Conservation (phyloP, 2,888 invertebrate species). For the Leucoptera coffeella region DNA sequence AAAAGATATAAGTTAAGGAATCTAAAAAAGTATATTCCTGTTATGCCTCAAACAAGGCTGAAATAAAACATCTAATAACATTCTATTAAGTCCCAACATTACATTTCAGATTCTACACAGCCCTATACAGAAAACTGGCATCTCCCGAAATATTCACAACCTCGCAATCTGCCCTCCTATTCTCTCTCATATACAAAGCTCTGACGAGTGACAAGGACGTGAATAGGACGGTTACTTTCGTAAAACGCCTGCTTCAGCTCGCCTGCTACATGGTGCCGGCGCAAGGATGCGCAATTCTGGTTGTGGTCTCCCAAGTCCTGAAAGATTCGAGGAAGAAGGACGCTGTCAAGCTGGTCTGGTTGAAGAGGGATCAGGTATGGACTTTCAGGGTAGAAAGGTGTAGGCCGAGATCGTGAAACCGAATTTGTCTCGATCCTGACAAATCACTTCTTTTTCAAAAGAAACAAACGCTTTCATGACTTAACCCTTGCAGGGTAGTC, state of each 20-base stretch:
- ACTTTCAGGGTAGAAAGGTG: too few species aligned
- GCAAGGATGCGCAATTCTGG: conserved; percentile 68
- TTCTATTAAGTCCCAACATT: too few species aligned
- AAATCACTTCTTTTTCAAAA: too few species aligned
- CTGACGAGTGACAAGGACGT: conserved; percentile 71
- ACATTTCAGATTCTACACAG: conserved; percentile 69
- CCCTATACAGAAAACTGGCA: conserved; percentile 81
- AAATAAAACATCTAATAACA: too few species aligned
- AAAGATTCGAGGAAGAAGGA: conserved; percentile 23
- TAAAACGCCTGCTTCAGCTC: conserved; percentile 64
- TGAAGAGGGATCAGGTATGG: conserved; percentile 19
- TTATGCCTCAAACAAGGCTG: too few species aligned
- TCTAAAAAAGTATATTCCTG: too few species aligned
- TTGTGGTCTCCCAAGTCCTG: conserved; percentile 65
- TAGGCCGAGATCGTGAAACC: too few species aligned
- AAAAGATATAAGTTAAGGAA: too few species aligned
- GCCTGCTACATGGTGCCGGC: conserved; percentile 67
- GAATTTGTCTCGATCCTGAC: too few species aligned
- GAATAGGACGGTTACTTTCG: conserved; percentile 70
- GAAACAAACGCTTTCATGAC: too few species aligned
- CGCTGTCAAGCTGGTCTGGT: conserved; percentile 22
- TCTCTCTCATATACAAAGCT: conserved; percentile 83
- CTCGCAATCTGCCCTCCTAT: conserved; percentile 68
- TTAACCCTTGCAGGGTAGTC: too few species aligned
- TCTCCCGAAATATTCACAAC: conserved; percentile 66